Conservation (phyloP, 2,888 invertebrate genomes). For the Hoplodrina ambigua region DNA sequence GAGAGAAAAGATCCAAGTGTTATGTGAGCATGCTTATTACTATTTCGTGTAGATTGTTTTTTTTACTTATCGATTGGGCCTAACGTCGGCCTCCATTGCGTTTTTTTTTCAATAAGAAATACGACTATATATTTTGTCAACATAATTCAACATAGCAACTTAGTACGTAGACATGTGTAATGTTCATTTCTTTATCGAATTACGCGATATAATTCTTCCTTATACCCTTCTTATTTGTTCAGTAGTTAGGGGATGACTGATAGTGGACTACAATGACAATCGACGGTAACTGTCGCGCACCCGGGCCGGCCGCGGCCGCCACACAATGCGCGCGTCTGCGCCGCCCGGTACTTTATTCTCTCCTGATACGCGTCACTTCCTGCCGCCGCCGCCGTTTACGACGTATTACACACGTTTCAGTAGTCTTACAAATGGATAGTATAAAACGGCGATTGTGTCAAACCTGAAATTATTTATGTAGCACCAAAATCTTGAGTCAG, state of each 20-base stretch:
- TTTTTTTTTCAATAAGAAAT: no score
- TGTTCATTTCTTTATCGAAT: no score
- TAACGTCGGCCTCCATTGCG: no score
- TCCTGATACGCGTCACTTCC: background rate
- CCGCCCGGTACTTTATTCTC: background rate
- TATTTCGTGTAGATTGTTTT: background rate
- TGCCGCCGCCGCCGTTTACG: background rate
- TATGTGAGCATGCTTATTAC: background rate
- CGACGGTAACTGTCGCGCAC: no score
- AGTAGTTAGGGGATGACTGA: background rate
- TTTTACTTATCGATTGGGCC: background rate
- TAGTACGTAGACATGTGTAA: no score
- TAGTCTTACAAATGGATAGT: background rate
- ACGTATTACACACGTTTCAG: conserved; percentile 5
- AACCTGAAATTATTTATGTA: background rate
- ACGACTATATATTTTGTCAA: no score
- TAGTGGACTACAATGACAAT: background rate
- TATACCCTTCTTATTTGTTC: background rate
- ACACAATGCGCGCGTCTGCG: background rate
- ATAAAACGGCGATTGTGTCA: background rate
- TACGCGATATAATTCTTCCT: background rate
- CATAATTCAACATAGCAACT: no score
- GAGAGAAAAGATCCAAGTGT: background rate
- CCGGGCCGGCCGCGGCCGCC: background rate
- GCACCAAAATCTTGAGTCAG: background rate